Evolutionary conservation across 2,797 vertebrate species (phyloP).

Genomic region (Spea hammondii): DNA sequence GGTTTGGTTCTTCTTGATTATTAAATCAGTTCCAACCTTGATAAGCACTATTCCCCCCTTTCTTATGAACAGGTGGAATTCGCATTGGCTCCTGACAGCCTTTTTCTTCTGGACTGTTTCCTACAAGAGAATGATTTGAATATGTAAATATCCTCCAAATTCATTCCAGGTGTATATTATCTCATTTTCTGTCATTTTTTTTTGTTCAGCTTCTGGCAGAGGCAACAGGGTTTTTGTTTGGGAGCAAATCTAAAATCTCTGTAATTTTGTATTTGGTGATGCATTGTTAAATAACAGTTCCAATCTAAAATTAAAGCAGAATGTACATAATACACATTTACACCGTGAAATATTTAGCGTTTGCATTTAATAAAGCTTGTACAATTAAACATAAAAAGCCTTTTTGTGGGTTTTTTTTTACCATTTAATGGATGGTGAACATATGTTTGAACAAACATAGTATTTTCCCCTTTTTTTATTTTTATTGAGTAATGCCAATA

Average conservation of each 20-base stretch:
- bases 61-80: conserved; percentile 20
- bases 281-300: no score
- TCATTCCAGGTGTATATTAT: conserved; percentile 12
- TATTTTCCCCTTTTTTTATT: no score
- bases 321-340: no score
- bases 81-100: not conserved
- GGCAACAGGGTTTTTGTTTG: not conserved
- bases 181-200: not conserved
- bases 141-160: conserved; percentile 4
- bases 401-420: no score
- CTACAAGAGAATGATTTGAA: not conserved
- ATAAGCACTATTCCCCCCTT: not conserved
- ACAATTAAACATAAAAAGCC: no score
- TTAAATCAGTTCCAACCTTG: not conserved
- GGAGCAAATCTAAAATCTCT: not conserved
- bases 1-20: not conserved
- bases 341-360: no score
- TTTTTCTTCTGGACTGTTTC: conserved; percentile 15
- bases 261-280: no score
- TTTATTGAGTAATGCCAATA: no score
- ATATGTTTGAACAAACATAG: no score
- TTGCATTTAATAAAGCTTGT: no score
- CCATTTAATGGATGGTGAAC: no score
- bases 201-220: not conserved
- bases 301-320: no score